Base-by-base conservation (phyloP, 2,888 invertebrate genomes). In the Augochlorella aurata region DNA sequence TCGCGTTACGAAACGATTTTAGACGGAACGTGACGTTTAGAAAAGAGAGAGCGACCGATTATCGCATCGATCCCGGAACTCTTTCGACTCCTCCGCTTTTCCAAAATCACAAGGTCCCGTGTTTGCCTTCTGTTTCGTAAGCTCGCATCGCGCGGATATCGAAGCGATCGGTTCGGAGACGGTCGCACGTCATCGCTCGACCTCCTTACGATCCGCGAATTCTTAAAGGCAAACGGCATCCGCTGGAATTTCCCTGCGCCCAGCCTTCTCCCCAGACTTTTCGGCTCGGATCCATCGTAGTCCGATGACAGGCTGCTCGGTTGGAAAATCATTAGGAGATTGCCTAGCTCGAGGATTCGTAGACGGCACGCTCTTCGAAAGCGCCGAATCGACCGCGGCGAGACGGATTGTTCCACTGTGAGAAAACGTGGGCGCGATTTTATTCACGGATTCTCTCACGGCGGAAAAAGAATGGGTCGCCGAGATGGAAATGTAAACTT, bases 401-500 rank as follows among this genome's bases (percentile, higher is more conserved):
- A 38, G 49, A 72, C 49, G 58, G 29, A 72, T 72, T 49, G 72
- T 72, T 63, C 50, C 8, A 8, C 54, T 21, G 21, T 54, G 54
- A 54, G 54, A 54, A 24, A 54, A 54, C 54, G 14, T 3, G 54
- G 21, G 54, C 52, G 10, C 10, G 52, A 21, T 54, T 63, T 73
- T 73, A 47, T 73, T 73, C 63, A 50, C 49, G 18, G 38, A 63
- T 50, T 50, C 38, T 73, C 72, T 63, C 72, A 73, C 49, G 49
- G 16, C 29, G 29, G 45, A 49, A 44, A 73, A 72, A 49, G 49
- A 63, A 63, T 49, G 24, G 71, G 18, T 44, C 54, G 38, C 2
- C 49, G n/a, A 7, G 38, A n/a, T 49, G 49, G 72, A 73, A 61
- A 63, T 29, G 21, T 24, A 14, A 21, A 71, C 45, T n/a, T 54